Evolutionary conservation across 2,113 vertebrate species (phyloP).

Genomic region (Heterotilapia buettikoferi): DNA sequence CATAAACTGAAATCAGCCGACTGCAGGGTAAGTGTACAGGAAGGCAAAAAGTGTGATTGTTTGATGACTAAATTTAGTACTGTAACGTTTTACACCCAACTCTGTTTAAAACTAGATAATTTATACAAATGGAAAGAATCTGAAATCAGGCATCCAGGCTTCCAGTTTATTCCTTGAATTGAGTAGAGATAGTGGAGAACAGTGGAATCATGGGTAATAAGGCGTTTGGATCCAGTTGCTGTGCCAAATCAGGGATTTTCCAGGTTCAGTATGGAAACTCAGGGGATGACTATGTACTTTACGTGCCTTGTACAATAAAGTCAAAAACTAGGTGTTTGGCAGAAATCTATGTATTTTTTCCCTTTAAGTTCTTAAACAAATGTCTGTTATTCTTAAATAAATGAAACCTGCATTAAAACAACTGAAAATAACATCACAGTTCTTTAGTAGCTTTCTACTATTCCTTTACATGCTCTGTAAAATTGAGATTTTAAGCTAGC

Average conservation of each 20-base stretch:
- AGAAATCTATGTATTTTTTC: background rate
- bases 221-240: background rate
- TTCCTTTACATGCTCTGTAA: background rate
- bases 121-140: background rate
- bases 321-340: background rate
- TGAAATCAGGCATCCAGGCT: background rate
- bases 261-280: background rate
- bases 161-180: background rate
- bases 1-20: background rate
- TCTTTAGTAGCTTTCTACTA: background rate
- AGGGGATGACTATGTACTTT: background rate
- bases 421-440: background rate
- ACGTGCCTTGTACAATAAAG: background rate
- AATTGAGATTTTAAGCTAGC: background rate
- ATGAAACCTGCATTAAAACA: background rate
- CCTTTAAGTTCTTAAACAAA: background rate
- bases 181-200: background rate
- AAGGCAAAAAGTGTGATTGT: background rate
- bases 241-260: background rate
- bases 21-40: background rate
- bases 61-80: background rate
- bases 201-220: background rate
- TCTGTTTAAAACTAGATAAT: background rate
- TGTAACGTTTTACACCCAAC: rapidly evolving
- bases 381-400: background rate